Evolutionary conservation across 1,140 invertebrate species (phyloP), one percentile per base, ranked within the genome.

Genomic region (Agrypnia vestita): DNA sequence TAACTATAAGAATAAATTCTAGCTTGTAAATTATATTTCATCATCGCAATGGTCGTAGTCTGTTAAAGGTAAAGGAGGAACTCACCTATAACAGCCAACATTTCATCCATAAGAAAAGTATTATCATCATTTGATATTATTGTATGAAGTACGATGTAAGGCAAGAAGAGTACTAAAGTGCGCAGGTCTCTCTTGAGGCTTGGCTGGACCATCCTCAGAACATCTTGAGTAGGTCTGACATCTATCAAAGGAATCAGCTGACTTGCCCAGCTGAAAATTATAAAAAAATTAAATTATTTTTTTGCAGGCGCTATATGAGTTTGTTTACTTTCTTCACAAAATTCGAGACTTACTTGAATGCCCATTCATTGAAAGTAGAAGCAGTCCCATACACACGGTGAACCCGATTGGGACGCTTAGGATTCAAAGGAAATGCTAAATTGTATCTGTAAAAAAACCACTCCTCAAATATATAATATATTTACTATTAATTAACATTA

Each of bases 161-260:
- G 94, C 72, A 95, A 87, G 85, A 95, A 95, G 53, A 93, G 91
- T 84, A 93, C 92, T 43, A 95, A 84, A 21, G 93, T 93, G 82
- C 92, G 90, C 8, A 91, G 90, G 84, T 95, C 94, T 74, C 92
- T 90, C 53, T 92, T 91, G 80, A 96, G 93, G 79, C 93, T 93
- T 0, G 94, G 92, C 80, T 92, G 91, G 43, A 94, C 95, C 0
- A 91, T 92, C 49, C 90, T 90, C 4, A 96, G 85, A 25, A 95
- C 84, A 44, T 90, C 87, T 15, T 89, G 89, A 15, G 89, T 90
- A 25, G 88, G 88, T 25, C 91, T 87, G 0, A 88, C 87, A 15
- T 91, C 88, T 19, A 94, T 89, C 10, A 90, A 86, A 0, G 90
- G 89, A 35, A 94, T 91, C 1, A 94, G 82, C 49, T 91, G 89